Base-by-base conservation (phyloP, 2,797 vertebrate species). In the Neopelma chrysocephalum region DNA sequence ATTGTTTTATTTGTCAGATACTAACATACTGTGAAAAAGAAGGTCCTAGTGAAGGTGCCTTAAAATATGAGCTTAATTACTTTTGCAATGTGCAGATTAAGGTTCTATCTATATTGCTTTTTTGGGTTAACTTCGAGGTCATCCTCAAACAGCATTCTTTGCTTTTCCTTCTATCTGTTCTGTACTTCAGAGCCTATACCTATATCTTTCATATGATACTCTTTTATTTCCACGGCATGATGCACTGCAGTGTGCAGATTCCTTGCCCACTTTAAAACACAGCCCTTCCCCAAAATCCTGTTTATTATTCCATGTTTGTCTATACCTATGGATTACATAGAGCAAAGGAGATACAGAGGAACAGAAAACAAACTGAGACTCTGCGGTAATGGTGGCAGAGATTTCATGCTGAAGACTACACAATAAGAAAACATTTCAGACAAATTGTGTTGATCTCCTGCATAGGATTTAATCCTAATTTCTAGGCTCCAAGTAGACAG, bases 41-140 rank as follows among this genome's bases (percentile, higher is more conserved):
- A 82, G 71, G 34, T 87, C 20, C 34, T 34, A 43, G 47, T 29
- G 32, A 77, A 60, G 51, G 9, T 57, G 27, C 22, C 45, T 75
- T 93, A 90, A 95, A 91, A 86, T 73, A 75, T 26, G 53, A 94
- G 69, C 43, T 88, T 89, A 58, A 57, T 86, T 86, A 81, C 65
- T 81, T 69, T 27, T 65, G 10, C 34, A 34, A 32, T 15, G 29
- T 60, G 45, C 29, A 83, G 57, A 88, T 77, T 80, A 86, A 83
- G 40, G 23, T 85, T 68, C 29, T 57, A 42, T 45, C 36, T 86
- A 9, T 83, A 64, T 42, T 68, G 21, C 45, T 88, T 77, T 76
- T 68, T 58, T 58, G 40, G 72, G 69, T 90, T 86, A 93, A 56
- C 32, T 45, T 15, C 10, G 21, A 90, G 66, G 61, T 81, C 77